phyloP scores from a whole-genome alignment of 2,888 invertebrate species.

The Microdon myrmicae region DNA sequence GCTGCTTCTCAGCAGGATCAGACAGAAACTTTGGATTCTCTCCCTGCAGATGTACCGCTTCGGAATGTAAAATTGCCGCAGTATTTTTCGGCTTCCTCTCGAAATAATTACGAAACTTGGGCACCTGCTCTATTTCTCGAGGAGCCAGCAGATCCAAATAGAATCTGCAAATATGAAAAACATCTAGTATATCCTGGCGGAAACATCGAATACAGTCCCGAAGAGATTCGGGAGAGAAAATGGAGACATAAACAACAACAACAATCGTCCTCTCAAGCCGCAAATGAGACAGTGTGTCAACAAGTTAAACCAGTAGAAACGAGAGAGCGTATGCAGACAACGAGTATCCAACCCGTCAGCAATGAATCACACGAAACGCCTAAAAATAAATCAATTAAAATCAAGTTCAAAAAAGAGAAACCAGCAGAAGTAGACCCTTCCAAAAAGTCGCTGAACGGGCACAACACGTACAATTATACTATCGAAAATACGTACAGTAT shows the following conservation, averaged over 20 bases:
- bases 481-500: slow-evolving; percentile 60
- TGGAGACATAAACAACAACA: slow-evolving; percentile 54
- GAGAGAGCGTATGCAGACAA: slow-evolving; percentile 62
- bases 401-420: slow-evolving; percentile 64
- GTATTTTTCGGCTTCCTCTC: slow-evolving; percentile 62
- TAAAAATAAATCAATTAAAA: slow-evolving; percentile 65
- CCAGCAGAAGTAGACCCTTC: slow-evolving; percentile 28
- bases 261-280: slow-evolving; percentile 10
- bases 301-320: slow-evolving; percentile 10
- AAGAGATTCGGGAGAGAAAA: slow-evolving; percentile 62
- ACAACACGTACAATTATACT: slow-evolving; percentile 61
- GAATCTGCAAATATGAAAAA: slow-evolving; percentile 64
- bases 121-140: slow-evolving; percentile 65
- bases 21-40: slow-evolving; percentile 4
- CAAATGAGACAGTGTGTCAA: slow-evolving; percentile 5
- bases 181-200: slow-evolving; percentile 63
- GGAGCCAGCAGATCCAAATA: slow-evolving; percentile 64
- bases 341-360: slow-evolving; percentile 62
- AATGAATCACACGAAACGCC: slow-evolving; percentile 60
- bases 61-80: slow-evolving; percentile 60
- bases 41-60: slow-evolving; percentile 42
- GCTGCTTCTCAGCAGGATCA: slow-evolving; percentile 17
- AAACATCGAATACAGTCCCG: slow-evolving; percentile 64
- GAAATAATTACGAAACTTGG: slow-evolving; percentile 66
- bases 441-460: slow-evolving; percentile 57